Conservation (phyloP, 37 sponge, comb jelly and placozoan genomes). For the Dysidea cf. avara region DNA sequence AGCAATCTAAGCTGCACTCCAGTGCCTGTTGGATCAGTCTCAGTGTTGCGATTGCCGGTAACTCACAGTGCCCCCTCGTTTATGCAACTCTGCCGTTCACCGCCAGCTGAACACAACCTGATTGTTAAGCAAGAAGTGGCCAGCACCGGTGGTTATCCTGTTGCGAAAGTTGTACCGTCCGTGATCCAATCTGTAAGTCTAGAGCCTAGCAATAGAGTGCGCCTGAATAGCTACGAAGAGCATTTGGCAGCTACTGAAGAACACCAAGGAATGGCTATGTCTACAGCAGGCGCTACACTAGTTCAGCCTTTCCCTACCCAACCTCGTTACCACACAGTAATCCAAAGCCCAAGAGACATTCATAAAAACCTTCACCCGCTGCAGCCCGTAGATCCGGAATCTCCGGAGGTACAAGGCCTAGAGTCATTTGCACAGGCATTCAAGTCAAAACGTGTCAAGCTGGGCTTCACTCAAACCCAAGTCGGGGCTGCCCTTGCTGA, state of each 20-base stretch:
- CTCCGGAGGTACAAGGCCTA: slow-evolving; percentile 82
- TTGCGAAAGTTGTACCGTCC: neutral
- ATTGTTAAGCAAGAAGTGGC: too few species aligned
- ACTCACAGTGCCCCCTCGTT: too few species aligned
- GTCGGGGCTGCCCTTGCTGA: slow-evolving; percentile 94
- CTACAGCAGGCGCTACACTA: neutral
- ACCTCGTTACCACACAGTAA: slow-evolving; percentile 21
- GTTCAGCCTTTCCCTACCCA: neutral
- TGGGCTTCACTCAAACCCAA: slow-evolving; percentile 96
- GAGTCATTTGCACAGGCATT: slow-evolving; percentile 88
- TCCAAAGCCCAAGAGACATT: slow-evolving; percentile 41
- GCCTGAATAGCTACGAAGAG: neutral
- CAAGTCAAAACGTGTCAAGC: slow-evolving; percentile 84
- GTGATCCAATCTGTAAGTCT: neutral
- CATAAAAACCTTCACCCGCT: slow-evolving; percentile 45
- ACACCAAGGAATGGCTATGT: neutral
- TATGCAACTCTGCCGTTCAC: too few species aligned
- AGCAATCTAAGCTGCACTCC: too few species aligned
- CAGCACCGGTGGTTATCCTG: neutral
- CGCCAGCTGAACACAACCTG: too few species aligned
- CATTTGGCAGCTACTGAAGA: too few species aligned
- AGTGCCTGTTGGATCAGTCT: too few species aligned
- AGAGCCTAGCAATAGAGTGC: neutral
- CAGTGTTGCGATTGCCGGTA: too few species aligned
- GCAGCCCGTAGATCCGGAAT: slow-evolving; percentile 70